Evolutionary conservation across 2,888 invertebrate species (phyloP).

Genomic region (Oscheius onirici): DNA sequence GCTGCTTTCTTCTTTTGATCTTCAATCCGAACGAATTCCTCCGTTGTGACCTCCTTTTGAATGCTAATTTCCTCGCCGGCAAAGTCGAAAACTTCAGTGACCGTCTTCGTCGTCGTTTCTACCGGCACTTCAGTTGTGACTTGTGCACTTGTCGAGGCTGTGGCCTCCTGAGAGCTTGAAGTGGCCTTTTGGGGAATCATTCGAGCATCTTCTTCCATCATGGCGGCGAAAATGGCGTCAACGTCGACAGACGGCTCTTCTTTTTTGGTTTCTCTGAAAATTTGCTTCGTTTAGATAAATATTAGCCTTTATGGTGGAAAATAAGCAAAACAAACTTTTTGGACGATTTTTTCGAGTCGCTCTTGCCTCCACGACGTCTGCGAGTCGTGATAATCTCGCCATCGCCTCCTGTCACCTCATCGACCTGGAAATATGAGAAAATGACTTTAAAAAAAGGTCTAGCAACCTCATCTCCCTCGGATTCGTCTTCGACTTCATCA

Average conservation of each 20-base stretch:
- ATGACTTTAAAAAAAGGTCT: too few species aligned
- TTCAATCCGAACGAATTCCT: conserved; percentile 25
- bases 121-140: background rate
- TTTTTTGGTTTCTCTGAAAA: background rate
- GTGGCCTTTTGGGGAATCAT: background rate
- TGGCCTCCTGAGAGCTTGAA: background rate
- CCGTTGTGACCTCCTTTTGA: conserved; percentile 76
- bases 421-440: conserved; percentile 11
- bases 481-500: conserved; percentile 41
- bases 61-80: conserved; percentile 85
- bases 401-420: conserved; percentile 28
- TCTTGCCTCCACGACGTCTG: conserved; percentile 1
- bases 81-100: conserved; percentile 80
- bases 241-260: conserved; percentile 21
- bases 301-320: too few species aligned
- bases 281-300: too few species aligned
- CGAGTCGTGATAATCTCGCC: conserved; percentile 15
- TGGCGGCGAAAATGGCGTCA: conserved; percentile 31
- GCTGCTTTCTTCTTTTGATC: conserved; percentile 24
- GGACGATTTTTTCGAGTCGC: background rate
- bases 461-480: conserved; percentile 39
- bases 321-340: too few species aligned
- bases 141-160: background rate
- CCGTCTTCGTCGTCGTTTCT: background rate
- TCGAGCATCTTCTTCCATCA: conserved; percentile 23